Evolutionary conservation across 2,888 invertebrate species (phyloP).

Genomic region (Ormyrus nitidulus): DNA sequence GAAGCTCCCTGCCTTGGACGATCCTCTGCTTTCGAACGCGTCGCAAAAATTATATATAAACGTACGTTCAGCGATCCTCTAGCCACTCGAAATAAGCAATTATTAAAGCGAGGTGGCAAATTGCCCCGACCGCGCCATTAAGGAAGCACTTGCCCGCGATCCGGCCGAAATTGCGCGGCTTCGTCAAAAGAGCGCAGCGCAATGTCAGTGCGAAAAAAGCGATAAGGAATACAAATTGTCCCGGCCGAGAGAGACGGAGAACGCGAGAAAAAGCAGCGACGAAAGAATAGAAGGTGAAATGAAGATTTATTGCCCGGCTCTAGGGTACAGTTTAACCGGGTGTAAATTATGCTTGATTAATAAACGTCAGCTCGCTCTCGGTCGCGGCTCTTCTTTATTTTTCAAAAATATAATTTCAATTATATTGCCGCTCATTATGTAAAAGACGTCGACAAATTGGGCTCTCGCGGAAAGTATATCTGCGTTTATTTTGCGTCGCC

Average conservation of each 20-base stretch:
- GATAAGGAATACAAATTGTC: conserved; percentile 46
- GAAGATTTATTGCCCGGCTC: conserved; percentile 44
- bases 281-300: conserved; percentile 38
- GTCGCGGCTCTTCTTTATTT: not conserved
- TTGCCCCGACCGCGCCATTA: conserved; percentile 13
- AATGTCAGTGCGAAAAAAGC: not conserved
- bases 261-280: not conserved
- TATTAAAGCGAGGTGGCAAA: conserved; percentile 39
- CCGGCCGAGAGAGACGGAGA: not conserved
- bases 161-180: conserved; percentile 4
- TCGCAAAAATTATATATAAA: too few relatives aligned
- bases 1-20: too few relatives aligned
- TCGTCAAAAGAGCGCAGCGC: not conserved
- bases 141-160: not conserved
- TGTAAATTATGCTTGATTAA: conserved; percentile 41
- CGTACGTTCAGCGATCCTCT: too few relatives aligned
- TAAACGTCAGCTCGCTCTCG: conserved; percentile 20
- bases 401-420: conserved; percentile 8
- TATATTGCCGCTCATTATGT: not conserved
- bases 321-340: conserved; percentile 20
- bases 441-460: not conserved
- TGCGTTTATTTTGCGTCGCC: not conserved
- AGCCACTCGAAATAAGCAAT: conserved; percentile 16
- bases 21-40: too few relatives aligned
- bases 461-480: not conserved